Base-by-base conservation (phyloP, 2,888 invertebrate genomes). In the Geotrupes spiniger region DNA sequence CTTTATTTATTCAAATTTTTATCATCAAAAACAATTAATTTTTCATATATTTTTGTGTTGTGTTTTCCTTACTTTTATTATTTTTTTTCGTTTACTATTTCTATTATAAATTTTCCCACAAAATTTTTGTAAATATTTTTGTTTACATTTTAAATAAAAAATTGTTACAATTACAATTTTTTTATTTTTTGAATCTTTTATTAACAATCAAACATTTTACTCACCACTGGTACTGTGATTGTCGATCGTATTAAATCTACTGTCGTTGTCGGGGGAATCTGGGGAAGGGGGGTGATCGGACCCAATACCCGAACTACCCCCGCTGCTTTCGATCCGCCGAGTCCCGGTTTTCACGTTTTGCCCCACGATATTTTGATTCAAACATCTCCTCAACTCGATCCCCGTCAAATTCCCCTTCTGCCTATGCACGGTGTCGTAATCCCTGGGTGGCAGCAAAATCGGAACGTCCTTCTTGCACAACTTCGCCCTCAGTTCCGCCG, bases 381-480 rank as follows among this genome's bases (percentile, higher is more conserved):
- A 74, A 63, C 87, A 87, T 26, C 87, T 75, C 38, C 85, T 71
- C 53, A 81, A 70, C 64, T 87, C 87, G 60, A 86, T 85, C 17
- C 84, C 85, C n/a, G 82, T 80, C 39, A 89, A 71, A 66, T 89
- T 87, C 4, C 89, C 89, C 52, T 86, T 71, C 51, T 80, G 85
- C 43, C 89, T 80, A 68, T 90, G 89, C 2, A 92, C 88, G 1
- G 94, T 94, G 73, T 96, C 95, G 76, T 96, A 96, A 73, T 96
- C 96, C 17, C 92, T 80, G 0, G 96, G 95, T 0, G 96, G 96
- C 52, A 96, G 76, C 14, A 96, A 78, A 42, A 96, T 83, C 0
- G 94, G 94, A 6, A 69, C 70, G 47, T 69, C 70, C 42, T 72
- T 70, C 52, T 74, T 73, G 62, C 77, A 76, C 42, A 92, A 73